These are phyloP conservation scores for Corythaixoides concolor DNA, from an alignment of 2,113 vertebrate genomes.

Conservation along the genomic window DNA sequence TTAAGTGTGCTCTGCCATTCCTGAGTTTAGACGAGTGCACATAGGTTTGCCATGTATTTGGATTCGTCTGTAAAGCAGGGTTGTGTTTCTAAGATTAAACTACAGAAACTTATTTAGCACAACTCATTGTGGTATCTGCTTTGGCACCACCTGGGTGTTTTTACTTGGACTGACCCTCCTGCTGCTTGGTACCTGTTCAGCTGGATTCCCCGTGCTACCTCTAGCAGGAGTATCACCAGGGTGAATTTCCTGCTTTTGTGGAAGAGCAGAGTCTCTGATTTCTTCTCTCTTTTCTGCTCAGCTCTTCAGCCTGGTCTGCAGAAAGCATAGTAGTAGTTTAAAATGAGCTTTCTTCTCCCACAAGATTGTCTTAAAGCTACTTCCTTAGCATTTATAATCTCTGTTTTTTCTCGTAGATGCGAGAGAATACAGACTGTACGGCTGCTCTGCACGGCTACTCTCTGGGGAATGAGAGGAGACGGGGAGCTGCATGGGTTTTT, in stretches of 20 bases:
- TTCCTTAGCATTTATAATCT: background rate
- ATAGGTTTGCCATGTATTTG: fast-evolving
- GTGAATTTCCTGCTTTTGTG: background rate
- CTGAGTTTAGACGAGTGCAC: background rate
- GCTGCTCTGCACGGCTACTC: background rate
- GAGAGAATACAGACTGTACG: background rate
- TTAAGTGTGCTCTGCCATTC: background rate
- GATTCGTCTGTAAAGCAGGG: background rate
- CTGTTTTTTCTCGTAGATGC: background rate
- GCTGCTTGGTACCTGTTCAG: background rate
- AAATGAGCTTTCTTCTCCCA: background rate
- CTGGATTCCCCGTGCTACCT: background rate
- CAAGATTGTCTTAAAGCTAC: background rate
- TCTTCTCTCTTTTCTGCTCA: background rate
- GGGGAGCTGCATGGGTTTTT: background rate
- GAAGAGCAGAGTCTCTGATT: background rate
- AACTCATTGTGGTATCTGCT: background rate
- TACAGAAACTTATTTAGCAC: background rate
- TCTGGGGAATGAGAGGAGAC: background rate
- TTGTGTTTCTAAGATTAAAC: background rate
- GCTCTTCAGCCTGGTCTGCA: background rate
- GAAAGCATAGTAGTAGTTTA: background rate
- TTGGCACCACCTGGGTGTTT: background rate
- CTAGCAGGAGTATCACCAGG: background rate
- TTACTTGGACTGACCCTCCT: background rate